These are phyloP conservation scores for Ischnura elegans DNA, from an alignment of 2,888 invertebrate species.

Conservation along the genomic window DNA sequence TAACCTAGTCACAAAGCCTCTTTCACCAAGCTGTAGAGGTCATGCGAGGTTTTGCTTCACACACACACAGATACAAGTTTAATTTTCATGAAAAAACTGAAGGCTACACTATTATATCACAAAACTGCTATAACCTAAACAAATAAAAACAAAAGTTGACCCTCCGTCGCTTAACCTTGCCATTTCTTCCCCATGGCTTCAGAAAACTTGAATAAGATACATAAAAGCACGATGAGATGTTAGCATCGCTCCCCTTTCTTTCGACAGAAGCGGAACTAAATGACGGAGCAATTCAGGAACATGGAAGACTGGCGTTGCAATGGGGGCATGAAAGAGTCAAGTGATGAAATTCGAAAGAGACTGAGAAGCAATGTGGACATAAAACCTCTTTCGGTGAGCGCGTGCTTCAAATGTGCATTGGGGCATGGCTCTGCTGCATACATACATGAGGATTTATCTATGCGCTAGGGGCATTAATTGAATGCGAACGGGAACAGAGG, in stretches of 20 bases:
- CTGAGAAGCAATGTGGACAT: background rate
- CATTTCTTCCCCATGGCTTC: background rate
- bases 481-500: slow-evolving; percentile 13
- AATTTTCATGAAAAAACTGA: no score
- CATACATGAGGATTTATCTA: background rate
- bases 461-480: slow-evolving; percentile 28
- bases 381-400: background rate
- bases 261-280: background rate
- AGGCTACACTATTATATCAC: no score
- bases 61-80: no score
- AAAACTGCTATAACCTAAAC: no score
- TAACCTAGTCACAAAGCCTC: no score
- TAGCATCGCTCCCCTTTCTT: background rate
- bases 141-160: no score
- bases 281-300: background rate
- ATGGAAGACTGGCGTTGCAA: no score
- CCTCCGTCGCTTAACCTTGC: no score
- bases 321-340: no score
- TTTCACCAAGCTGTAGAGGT: no score
- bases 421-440: background rate
- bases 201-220: background rate
- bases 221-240: background rate
- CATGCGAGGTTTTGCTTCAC: no score
- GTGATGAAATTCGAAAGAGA: background rate
- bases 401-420: background rate